These are phyloP conservation scores for Montifringilla adamsi DNA, from an alignment of 2,113 vertebrate genomes.

Conservation along the genomic window DNA sequence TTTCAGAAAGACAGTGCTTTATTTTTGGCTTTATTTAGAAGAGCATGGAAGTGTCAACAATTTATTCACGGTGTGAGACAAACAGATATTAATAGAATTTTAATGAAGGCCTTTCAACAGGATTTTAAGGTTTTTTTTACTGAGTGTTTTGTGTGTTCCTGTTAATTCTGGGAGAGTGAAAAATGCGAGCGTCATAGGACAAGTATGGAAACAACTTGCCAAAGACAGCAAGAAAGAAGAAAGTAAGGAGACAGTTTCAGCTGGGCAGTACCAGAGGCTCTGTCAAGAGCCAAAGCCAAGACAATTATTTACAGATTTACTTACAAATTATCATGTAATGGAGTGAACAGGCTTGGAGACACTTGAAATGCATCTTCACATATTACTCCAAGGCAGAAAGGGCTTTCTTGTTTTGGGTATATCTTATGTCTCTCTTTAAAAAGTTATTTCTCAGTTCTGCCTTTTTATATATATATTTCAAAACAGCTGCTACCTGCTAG, in stretches of 20 bases:
- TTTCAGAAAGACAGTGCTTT: slow-evolving; percentile 1
- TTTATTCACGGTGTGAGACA: slow-evolving; percentile 59
- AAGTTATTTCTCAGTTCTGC: neutral
- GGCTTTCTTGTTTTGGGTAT: neutral
- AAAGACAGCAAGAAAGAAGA: neutral
- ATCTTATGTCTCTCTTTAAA: neutral
- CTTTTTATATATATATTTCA: neutral
- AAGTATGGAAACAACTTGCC: neutral
- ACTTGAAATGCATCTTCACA: neutral
- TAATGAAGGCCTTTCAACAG: slow-evolving; percentile 54
- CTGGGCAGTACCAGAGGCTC: neutral
- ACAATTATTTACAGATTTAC: neutral
- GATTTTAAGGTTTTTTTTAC: neutral
- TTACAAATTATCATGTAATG: neutral
- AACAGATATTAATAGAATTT: slow-evolving; percentile 66
- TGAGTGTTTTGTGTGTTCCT: neutral
- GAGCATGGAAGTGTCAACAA: slow-evolving; percentile 24
- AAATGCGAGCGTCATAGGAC: neutral
- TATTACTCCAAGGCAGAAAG: neutral
- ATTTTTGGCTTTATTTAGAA: slow-evolving; percentile 42
- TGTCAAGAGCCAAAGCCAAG: neutral
- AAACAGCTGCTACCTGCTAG: slow-evolving; percentile 6
- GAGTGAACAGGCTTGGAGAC: neutral
- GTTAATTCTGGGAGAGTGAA: neutral
- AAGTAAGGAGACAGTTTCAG: neutral